These are phyloP conservation scores for Spisula solida DNA, from an alignment of 2,888 invertebrate genomes.

Conservation along the genomic window DNA sequence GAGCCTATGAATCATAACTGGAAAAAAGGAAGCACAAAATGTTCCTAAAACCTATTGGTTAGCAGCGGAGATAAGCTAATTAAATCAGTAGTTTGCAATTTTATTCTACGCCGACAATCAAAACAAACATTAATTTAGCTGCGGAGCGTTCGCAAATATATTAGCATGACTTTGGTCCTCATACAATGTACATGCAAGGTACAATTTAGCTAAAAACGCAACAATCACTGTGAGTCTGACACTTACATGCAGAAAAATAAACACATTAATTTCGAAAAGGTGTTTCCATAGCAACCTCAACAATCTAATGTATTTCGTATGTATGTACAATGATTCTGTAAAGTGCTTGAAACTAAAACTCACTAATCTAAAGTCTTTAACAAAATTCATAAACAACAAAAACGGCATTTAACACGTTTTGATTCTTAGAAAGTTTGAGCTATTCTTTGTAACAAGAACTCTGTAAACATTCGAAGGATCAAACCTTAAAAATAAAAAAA, in stretches of 20 bases:
- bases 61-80: background rate
- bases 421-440: constrained; percentile 9
- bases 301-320: background rate
- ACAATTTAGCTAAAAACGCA: background rate
- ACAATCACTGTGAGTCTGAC: background rate
- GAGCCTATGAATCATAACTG: background rate
- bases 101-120: background rate
- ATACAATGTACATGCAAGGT: background rate
- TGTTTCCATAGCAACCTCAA: constrained; percentile 1
- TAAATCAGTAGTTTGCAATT: background rate
- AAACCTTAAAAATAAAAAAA: constrained; percentile 47
- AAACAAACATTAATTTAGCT: background rate
- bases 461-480: background rate
- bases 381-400: constrained; percentile 12
- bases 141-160: background rate
- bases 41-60: background rate
- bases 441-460: background rate
- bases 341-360: background rate
- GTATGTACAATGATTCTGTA: constrained; percentile 3
- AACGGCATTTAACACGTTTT: background rate
- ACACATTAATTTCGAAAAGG: background rate
- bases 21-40: background rate
- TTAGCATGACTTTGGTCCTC: constrained; percentile 2
- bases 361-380: constrained; percentile 37
- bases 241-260: background rate